phyloP scores from a whole-genome alignment of 2,797 vertebrate species.

The Protosalanx chinensis region DNA sequence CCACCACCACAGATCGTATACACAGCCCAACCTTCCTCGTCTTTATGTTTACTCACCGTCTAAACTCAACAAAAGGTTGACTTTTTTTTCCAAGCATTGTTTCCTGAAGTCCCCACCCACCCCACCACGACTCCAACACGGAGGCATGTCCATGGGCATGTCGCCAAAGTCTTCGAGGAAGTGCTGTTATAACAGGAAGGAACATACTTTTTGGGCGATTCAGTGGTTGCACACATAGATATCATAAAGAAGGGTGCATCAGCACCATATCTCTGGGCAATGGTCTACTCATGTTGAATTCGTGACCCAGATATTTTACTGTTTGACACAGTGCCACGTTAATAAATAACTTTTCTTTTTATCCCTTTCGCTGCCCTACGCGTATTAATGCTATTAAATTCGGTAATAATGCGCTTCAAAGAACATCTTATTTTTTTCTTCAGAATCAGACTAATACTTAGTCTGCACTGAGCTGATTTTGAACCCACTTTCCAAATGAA shows the following conservation, averaged over 20 bases:
- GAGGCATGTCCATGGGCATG: not conserved
- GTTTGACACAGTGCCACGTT: not conserved
- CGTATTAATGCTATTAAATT: too few relatives aligned
- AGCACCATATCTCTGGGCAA: not conserved
- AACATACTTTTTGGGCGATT: not conserved
- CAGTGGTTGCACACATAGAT: not conserved
- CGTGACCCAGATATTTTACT: not conserved
- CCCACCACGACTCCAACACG: not conserved
- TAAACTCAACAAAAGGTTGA: not conserved
- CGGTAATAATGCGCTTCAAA: too few relatives aligned
- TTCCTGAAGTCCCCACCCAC: not conserved
- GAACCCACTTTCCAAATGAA: too few relatives aligned
- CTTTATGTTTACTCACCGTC: not conserved
- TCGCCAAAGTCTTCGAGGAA: not conserved
- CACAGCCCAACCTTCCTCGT: not conserved
- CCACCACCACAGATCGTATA: not conserved
- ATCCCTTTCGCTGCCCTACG: too few relatives aligned
- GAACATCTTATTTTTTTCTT: too few relatives aligned
- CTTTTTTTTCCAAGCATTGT: constrained; percentile 8
- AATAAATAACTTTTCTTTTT: not conserved
- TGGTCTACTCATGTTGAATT: not conserved
- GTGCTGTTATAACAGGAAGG: not conserved
- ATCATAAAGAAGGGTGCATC: not conserved
- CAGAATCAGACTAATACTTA: too few relatives aligned
- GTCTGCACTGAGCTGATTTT: too few relatives aligned